A percentile compares a stretch with the other conserved stretches of the same genome.
phyloP scores from a whole-genome alignment of 2,888 invertebrate species.

The Odontomyia ornata region DNA sequence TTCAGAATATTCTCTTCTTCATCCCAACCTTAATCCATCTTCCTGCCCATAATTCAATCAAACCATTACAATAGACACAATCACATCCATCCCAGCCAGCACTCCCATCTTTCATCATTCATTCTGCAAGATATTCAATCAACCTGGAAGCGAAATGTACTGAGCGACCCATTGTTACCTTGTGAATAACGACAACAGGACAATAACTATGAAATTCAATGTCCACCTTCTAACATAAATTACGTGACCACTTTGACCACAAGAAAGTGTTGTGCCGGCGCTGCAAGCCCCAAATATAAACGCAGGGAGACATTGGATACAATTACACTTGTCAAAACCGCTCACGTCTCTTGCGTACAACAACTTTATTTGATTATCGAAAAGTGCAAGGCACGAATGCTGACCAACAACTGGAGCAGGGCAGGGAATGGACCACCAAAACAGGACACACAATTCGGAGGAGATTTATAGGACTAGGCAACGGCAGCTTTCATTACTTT shows the following conservation, averaged over 20 bases:
- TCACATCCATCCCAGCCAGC: background rate
- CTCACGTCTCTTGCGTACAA: constrained; percentile 23
- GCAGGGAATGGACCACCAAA: background rate
- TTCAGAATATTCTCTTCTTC: background rate
- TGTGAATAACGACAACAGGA: background rate
- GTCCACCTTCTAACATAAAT: constrained; percentile 40
- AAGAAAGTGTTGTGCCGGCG: constrained; percentile 32
- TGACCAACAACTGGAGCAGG: background rate
- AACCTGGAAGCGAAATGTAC: too few species aligned
- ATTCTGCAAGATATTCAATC: too few species aligned
- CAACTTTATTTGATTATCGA: constrained; percentile 27
- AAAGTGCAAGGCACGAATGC: constrained; percentile 20
- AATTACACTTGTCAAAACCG: constrained; percentile 24
- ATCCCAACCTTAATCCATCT: background rate
- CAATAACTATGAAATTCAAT: constrained; percentile 32
- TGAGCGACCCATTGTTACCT: background rate
- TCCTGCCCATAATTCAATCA: background rate
- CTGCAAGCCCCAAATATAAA: too few species aligned
- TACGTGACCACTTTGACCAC: constrained; percentile 41
- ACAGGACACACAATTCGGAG: too few species aligned
- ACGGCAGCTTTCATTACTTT: background rate
- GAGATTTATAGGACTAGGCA: too few species aligned
- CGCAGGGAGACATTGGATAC: background rate
- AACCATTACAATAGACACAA: background rate
- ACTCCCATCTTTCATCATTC: too few species aligned